Evolutionary conservation across 2,113 vertebrate species (phyloP).

Genomic region (Channa maculata): DNA sequence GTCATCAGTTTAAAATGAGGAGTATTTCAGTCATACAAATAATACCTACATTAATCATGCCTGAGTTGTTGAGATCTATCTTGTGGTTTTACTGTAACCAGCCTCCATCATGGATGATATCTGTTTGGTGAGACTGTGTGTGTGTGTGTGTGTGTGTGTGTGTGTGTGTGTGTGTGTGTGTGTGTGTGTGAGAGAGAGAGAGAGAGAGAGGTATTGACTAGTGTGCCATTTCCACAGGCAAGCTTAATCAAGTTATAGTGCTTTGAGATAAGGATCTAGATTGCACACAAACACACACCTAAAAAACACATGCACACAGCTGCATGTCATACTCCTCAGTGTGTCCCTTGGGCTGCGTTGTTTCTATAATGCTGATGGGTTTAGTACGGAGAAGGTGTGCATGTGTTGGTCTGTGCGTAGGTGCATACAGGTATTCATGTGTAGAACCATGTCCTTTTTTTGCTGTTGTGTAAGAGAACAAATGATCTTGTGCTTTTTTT

Average conservation of each 20-base stretch:
- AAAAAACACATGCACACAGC: slow-evolving; percentile 8
- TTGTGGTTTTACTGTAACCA: slow-evolving; percentile 53
- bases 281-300: slow-evolving; percentile 15
- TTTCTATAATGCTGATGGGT: slow-evolving; percentile 41
- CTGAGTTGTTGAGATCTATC: slow-evolving; percentile 57
- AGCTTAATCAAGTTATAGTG: slow-evolving; percentile 48
- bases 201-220: background rate
- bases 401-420: slow-evolving; percentile 45
- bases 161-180: background rate
- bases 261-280: slow-evolving; percentile 56
- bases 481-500: slow-evolving; percentile 16
- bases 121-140: background rate
- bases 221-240: slow-evolving; percentile 37
- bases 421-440: slow-evolving; percentile 49
- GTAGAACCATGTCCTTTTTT: slow-evolving; percentile 6
- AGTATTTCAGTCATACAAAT: slow-evolving; percentile 30
- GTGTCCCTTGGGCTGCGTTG: slow-evolving; percentile 43
- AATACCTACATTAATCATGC: slow-evolving; percentile 49
- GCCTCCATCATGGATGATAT: slow-evolving; percentile 27
- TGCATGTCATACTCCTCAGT: slow-evolving; percentile 37
- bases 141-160: background rate
- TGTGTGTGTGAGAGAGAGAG: no score
- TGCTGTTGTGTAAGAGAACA: slow-evolving; percentile 54
- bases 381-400: slow-evolving; percentile 15
- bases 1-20: slow-evolving; percentile 36